These are phyloP conservation scores for Orthosia gothica DNA, from an alignment of 2,888 invertebrate species.

Conservation along the genomic window DNA sequence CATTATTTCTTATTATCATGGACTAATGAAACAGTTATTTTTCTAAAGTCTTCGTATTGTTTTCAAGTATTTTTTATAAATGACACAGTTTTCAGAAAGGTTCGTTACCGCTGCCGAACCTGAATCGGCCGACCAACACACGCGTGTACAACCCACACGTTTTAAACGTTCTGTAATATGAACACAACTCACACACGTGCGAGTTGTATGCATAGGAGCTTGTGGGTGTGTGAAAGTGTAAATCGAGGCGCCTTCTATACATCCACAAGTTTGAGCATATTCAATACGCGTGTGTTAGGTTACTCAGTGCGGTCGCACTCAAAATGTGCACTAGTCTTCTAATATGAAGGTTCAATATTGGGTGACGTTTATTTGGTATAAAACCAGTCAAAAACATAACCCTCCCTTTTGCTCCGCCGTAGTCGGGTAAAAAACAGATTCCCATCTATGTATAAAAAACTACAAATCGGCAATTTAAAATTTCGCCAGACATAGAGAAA, in stretches of 20 bases:
- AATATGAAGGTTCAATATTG: not conserved
- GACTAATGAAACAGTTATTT: not conserved
- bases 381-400: no score
- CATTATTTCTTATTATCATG: not conserved
- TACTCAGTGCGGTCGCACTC: constrained; percentile 24
- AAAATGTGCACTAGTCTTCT: constrained; percentile 24
- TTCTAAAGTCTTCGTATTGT: not conserved
- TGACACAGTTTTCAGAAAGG: constrained; percentile 74
- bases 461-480: no score
- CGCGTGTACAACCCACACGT: constrained; percentile 74
- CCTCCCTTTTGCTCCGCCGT: no score
- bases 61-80: constrained; percentile 14
- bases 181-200: constrained; percentile 73
- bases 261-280: constrained; percentile 65
- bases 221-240: constrained; percentile 78
- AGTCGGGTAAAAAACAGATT: no score
- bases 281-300: constrained; percentile 39
- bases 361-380: not conserved
- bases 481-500: no score
- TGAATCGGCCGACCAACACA: constrained; percentile 78
- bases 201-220: constrained; percentile 56
- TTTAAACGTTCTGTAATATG: constrained; percentile 74
- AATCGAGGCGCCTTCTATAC: constrained; percentile 75
- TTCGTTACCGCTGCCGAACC: constrained; percentile 77
- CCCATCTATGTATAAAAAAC: no score